Base-by-base conservation (phyloP, 2,888 invertebrate species). In the Euzetes globulus region DNA sequence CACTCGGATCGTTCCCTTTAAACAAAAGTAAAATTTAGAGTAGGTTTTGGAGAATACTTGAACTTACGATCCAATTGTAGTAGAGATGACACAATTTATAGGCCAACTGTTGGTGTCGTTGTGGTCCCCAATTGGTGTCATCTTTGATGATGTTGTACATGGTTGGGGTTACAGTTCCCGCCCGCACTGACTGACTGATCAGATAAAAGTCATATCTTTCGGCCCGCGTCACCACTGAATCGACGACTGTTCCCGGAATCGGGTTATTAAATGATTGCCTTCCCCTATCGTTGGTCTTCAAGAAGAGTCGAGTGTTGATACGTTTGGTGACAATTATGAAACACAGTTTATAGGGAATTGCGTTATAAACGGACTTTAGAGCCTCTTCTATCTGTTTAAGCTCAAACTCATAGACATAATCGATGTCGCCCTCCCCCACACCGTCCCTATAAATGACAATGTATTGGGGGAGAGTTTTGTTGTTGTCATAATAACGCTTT, bases 361-460 rank as follows among this genome's bases (percentile, higher is more conserved):
- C 25, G 13, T n/a, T 7, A 7, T 15, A 45, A 1, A 72, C 19
- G 5, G 11, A n/a, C 13, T 19, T 33, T 3, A 72, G 17, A 2
- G 72, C 68, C 17, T 74, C 75, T 41, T 71, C 33, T 17, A 86
- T 79, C 29, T 82, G 81, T 47, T 82, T 81, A n/a, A 94, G 88
- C 83, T 97, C 96, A 60, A 88, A 88, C 1, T 88, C 86, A 13
- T 87, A 84, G 0, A 96, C 94, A 76, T 89, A 89, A 0, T 88
- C 86, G 1, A 95, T 85, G 81, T 96, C 93, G 0, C 96, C 95
- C 79, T 96, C 95, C 1, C 95, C 94, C 0, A 97, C 95, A 22
- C 95, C 97, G 82, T 97, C 96, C n/a, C 97, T 87, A 82, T 89
- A 96, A 33, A 96, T 87, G 0, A 95, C 81, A 70, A 97, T 90